Conservation (phyloP, 2,888 invertebrate species). For the Eurytoma californica region DNA sequence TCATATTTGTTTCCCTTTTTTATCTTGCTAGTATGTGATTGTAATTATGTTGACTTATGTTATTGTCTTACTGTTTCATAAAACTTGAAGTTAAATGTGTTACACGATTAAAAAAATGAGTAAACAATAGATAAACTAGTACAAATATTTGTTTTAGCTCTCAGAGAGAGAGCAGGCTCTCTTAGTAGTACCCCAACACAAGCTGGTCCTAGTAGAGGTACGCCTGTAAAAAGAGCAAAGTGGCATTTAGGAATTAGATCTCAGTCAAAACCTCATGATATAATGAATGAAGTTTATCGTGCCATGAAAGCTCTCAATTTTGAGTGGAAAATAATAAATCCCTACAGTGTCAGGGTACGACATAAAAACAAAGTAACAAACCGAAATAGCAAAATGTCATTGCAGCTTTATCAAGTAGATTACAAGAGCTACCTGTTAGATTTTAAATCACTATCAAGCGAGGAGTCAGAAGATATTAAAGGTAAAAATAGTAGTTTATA, state of each 20-base stretch:
- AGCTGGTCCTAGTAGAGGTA: constrained; percentile 77
- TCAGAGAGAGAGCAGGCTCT: constrained; percentile 75
- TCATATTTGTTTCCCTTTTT: neutral
- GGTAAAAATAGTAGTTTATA: constrained; percentile 62
- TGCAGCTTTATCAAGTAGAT: constrained; percentile 99
- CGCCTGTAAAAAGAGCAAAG: constrained; percentile 94
- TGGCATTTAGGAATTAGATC: constrained; percentile 99
- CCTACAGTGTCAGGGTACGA: constrained; percentile 97
- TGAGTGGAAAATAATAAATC: constrained; percentile 99
- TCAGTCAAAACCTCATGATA: constrained; percentile 99
- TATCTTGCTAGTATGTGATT: neutral
- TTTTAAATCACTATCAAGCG: constrained; percentile 94
- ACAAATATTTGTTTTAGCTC: constrained; percentile 67
- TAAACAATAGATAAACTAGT: neutral
- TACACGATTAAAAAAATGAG: neutral
- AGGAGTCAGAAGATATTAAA: constrained; percentile 78
- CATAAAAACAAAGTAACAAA: constrained; percentile 89
- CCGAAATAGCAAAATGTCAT: constrained; percentile 95
- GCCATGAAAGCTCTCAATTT: constrained; percentile 99
- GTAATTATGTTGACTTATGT: neutral
- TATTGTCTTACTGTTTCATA: neutral
- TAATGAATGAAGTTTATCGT: constrained; percentile 99
- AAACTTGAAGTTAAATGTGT: neutral
- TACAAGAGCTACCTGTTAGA: constrained; percentile 97
- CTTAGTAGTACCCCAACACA: constrained; percentile 62